phyloP scores from a whole-genome alignment of 2,113 vertebrate species.

The Caracal caracal region DNA sequence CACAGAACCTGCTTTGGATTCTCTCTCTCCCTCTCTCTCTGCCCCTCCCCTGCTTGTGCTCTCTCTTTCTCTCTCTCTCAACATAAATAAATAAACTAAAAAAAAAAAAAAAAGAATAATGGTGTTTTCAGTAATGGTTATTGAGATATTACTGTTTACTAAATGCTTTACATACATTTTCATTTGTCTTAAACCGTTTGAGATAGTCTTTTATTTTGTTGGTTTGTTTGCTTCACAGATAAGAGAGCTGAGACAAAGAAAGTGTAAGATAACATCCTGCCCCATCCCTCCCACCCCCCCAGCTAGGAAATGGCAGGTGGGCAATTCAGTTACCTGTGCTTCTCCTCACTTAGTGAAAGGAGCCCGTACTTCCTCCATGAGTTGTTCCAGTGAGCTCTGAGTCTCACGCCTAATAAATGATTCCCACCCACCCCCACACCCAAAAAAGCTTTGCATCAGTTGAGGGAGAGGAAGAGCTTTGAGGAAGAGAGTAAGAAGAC shows the following conservation, averaged over 20 bases:
- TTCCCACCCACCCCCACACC: too few species aligned
- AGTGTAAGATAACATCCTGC: not conserved
- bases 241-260: not conserved
- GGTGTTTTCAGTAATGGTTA: not conserved
- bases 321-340: not conserved
- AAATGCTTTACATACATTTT: not conserved
- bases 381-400: not conserved
- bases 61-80: too few species aligned
- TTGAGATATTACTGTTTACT: not conserved
- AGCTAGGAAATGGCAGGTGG: not conserved
- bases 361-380: not conserved
- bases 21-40: too few species aligned
- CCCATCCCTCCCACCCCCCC: fast-evolving
- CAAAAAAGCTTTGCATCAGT: not conserved
- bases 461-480: not conserved
- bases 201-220: not conserved
- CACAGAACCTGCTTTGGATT: too few species aligned
- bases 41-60: too few species aligned
- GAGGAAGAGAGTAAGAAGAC: not conserved
- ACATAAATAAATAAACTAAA: too few species aligned
- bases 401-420: not conserved
- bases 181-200: not conserved
- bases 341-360: not conserved
- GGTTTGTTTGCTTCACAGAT: not conserved
- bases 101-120: not conserved